Conservation (phyloP, 1,140 invertebrate species). For the Pogonognathellus flavescens region DNA sequence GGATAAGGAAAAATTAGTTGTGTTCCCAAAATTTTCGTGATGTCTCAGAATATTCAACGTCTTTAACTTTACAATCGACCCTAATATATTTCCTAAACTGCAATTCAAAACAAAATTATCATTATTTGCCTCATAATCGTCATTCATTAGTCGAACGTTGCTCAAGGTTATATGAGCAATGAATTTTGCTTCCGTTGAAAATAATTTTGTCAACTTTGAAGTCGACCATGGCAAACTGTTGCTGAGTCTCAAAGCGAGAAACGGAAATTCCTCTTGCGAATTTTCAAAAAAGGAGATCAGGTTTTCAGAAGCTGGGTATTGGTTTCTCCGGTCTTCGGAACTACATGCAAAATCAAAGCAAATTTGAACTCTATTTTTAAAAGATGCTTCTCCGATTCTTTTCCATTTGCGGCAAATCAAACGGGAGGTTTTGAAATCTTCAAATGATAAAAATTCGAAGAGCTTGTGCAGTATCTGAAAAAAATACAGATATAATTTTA, state of each 20-base stretch:
- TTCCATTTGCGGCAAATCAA: neutral
- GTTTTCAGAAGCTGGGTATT: neutral
- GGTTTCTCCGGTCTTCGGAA: neutral
- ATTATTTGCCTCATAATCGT: no score
- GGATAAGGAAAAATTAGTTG: neutral
- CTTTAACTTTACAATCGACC: neutral
- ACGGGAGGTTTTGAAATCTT: neutral
- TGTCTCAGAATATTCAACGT: neutral
- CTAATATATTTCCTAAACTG: neutral
- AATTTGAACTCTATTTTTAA: neutral
- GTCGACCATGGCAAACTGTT: neutral
- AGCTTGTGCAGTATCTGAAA: no score
- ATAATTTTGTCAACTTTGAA: no score
- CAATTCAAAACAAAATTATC: no score
- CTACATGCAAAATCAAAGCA: neutral
- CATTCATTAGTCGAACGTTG: no score
- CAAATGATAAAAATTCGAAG: neutral
- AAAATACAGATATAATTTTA: no score
- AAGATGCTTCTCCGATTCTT: neutral
- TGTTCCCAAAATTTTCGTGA: neutral
- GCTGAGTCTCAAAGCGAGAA: neutral
- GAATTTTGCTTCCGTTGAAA: no score
- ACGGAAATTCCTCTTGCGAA: neutral
- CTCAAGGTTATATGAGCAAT: no score
- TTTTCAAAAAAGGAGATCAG: neutral